Base-by-base conservation (phyloP, 2,797 vertebrate genomes). In the Sebastes itinus region DNA sequence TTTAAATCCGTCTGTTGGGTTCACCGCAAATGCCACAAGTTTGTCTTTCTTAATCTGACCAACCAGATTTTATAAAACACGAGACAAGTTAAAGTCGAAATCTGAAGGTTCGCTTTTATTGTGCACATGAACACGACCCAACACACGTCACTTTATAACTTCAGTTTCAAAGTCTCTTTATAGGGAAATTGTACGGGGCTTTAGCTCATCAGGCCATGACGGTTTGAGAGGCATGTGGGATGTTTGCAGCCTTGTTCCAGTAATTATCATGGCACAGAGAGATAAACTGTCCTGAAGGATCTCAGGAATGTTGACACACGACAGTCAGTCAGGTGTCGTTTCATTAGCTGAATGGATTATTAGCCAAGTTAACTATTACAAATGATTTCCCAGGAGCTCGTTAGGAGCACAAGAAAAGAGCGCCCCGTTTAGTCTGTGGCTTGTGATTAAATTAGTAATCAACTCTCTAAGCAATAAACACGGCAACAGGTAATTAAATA, bases 381-480 rank as follows among this genome's bases (percentile, higher is more conserved):
- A 91, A 92, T 88, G 82, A 93, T 94, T 94, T 94, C 94, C 92
- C 90, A 2, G 12, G 80, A 77, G 89, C 82, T 79, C 12, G 3
- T 80, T 78, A 60, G 52, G 72, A 85, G 77, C 56, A 64, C 59
- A 74, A 66, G 71, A 63, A 89, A 86, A 32, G 33, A 72, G 52
- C 18, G 3, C 23, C 52, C 54, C 25, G 85, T 89, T 60, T 86
- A 88, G 77, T 82, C 62, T 75, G 62, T 69, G 85, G 60, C 77
- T 82, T 59, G 54, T 72, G 75, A 89, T 91, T 91, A 83, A 90
- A 93, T 92, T 90, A 88, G 85, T 75, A 74, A 85, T 88, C 77
- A 88, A 77, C 63, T 88, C 64, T 85, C 65, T 60, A 80, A 79
- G 88, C 79, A 88, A 83, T 90, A 92, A 93, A 92, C 86, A 77